Conservation (phyloP, 2,888 invertebrate species). For the Athalia rosae region DNA sequence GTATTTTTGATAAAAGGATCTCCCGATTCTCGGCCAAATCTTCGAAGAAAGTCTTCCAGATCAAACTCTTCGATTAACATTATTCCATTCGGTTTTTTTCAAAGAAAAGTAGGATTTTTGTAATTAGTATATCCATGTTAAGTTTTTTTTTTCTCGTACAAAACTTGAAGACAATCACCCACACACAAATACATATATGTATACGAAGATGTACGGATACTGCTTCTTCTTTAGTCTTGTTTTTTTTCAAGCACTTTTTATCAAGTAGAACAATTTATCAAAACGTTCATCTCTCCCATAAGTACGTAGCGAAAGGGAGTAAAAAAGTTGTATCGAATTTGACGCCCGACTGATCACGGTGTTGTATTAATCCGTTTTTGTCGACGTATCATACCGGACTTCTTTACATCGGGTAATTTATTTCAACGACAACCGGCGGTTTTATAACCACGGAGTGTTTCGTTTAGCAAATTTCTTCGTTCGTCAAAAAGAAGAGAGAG, state of each 20-base stretch:
- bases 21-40: background rate
- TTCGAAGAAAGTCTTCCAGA: too few species aligned
- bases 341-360: constrained; percentile 40
- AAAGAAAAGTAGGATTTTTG: background rate
- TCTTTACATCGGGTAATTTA: background rate
- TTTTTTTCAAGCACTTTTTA: constrained; percentile 33
- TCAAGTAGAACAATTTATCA: constrained; percentile 57
- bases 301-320: background rate
- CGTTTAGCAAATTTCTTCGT: too few species aligned
- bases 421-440: too few species aligned
- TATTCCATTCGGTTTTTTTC: too few species aligned
- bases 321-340: constrained; percentile 19
- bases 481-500: too few species aligned
- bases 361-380: background rate
- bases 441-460: too few species aligned
- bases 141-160: background rate
- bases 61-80: too few species aligned
- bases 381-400: background rate
- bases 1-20: background rate
- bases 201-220: background rate
- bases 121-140: background rate
- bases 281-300: constrained; percentile 18
- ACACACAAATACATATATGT: background rate
- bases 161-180: background rate
- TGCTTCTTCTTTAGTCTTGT: background rate